These are phyloP conservation scores for Scatophagus argus DNA, from an alignment of 2,113 vertebrate genomes.

Conservation along the genomic window DNA sequence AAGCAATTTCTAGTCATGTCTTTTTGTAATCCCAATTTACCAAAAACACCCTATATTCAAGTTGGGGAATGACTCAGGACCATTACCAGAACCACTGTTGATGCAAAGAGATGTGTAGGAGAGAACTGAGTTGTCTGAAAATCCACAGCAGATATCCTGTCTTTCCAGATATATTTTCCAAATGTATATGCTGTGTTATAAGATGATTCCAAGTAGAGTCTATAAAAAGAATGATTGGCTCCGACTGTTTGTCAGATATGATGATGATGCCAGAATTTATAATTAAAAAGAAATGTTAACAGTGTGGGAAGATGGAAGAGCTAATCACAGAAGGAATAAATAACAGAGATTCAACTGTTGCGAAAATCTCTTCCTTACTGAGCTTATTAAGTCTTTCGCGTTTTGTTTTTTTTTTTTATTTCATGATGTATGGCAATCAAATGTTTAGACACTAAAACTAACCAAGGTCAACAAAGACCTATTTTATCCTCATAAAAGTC, in stretches of 20 bases:
- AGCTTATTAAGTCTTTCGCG: no score
- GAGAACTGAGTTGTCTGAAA: background rate
- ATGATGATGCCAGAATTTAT: background rate
- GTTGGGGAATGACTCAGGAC: background rate
- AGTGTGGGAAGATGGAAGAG: background rate
- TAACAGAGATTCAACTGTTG: background rate
- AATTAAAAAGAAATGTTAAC: background rate
- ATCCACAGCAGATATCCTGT: background rate
- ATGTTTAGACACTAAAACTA: background rate
- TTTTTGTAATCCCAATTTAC: conserved; percentile 6
- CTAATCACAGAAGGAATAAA: no score
- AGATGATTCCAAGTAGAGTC: no score
- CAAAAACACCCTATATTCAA: conserved; percentile 3
- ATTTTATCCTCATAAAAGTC: background rate
- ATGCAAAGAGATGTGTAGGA: conserved; percentile 8
- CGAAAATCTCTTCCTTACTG: background rate
- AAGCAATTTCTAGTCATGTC: conserved; percentile 33
- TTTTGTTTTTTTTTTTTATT: no score
- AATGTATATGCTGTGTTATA: no score
- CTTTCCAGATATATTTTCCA: background rate
- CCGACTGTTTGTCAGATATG: background rate
- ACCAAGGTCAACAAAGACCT: background rate
- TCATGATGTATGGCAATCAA: background rate
- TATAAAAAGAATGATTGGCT: background rate
- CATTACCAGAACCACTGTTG: background rate